Evolutionary conservation across 2,797 vertebrate genomes (phyloP).

Genomic region (Mallotus villosus): DNA sequence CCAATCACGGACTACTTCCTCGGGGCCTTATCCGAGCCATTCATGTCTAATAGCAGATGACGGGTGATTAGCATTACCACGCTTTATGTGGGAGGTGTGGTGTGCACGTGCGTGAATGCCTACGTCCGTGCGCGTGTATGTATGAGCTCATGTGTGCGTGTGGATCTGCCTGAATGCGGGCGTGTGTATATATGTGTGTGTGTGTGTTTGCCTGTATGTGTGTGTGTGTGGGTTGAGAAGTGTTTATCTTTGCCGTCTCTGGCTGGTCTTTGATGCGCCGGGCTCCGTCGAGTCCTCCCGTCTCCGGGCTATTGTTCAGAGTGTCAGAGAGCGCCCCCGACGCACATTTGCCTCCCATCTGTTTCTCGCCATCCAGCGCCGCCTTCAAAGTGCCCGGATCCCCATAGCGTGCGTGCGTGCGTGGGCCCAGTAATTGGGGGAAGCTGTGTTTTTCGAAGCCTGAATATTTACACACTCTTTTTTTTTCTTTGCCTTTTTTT

Average conservation of each 20-base stretch:
- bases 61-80: constrained; percentile 25
- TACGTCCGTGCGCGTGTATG: not conserved
- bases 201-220: not conserved
- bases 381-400: constrained; percentile 14
- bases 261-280: constrained; percentile 46
- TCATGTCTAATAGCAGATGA: constrained; percentile 14
- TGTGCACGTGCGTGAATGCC: too few species aligned
- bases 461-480: constrained; percentile 43
- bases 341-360: constrained; percentile 43
- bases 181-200: not conserved
- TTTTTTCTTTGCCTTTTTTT: constrained; percentile 31
- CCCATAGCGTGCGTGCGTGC: not conserved
- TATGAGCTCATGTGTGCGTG: not conserved
- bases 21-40: not conserved
- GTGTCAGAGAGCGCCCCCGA: constrained; percentile 41
- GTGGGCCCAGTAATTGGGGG: constrained; percentile 30
- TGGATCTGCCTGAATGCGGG: constrained; percentile 3
- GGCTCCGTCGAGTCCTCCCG: constrained; percentile 22
- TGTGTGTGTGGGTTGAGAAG: constrained; percentile 21
- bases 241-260: constrained; percentile 49
- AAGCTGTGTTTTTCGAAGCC: constrained; percentile 39
- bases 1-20: constrained; percentile 13
- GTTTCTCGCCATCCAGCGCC: constrained; percentile 8
- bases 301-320: constrained; percentile 33
- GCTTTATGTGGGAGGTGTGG: constrained; percentile 4